These are phyloP conservation scores for Adoxophyes honmai DNA, from an alignment of 1,140 invertebrate species.

Conservation along the genomic window DNA sequence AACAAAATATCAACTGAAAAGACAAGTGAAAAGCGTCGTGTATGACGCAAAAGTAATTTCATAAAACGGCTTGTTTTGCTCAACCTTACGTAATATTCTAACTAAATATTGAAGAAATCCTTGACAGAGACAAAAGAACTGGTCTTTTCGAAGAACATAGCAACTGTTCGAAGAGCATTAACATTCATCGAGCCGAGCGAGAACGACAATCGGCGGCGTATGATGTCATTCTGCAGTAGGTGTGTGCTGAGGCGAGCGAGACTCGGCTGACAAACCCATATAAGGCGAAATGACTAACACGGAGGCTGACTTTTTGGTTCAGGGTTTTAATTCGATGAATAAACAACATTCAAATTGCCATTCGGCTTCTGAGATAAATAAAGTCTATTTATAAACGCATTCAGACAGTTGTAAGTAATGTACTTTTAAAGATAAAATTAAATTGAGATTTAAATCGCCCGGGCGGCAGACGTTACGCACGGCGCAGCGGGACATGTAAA, in stretches of 20 bases:
- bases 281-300: conserved; percentile 63
- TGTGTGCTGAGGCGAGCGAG: conserved; percentile 36
- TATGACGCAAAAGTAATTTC: neutral
- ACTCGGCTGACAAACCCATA: conserved; percentile 42
- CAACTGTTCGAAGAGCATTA: conserved; percentile 47
- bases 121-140: conserved; percentile 25
- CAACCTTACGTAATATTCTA: neutral
- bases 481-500: neutral
- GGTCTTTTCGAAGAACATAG: conserved; percentile 20
- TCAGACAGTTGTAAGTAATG: conserved; percentile 16
- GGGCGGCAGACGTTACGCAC: too few relatives aligned
- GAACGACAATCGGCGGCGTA: conserved; percentile 29
- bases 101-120: conserved; percentile 13
- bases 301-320: conserved; percentile 39
- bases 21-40: conserved; percentile 5
- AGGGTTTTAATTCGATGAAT: conserved; percentile 30
- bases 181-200: conserved; percentile 45
- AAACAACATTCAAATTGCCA: conserved; percentile 15
- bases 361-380: neutral
- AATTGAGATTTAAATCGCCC: neutral
- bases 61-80: neutral
- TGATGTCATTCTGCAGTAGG: conserved; percentile 61
- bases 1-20: neutral
- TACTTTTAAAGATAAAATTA: conserved; percentile 38
- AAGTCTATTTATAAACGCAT: neutral